phyloP scores from a whole-genome alignment of 2,888 invertebrate genomes.

The Apodemia zela region DNA sequence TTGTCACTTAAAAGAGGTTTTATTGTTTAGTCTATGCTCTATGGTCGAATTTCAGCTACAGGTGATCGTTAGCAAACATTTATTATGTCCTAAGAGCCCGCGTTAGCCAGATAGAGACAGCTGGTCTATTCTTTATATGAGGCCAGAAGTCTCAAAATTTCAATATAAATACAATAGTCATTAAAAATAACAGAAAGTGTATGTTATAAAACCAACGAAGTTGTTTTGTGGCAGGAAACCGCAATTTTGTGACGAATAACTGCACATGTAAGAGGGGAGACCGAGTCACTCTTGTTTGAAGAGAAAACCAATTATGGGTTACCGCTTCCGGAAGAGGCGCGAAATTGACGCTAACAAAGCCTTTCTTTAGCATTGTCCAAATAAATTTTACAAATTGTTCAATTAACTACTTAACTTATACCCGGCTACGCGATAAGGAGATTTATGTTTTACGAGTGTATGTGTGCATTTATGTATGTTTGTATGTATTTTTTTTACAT shows the following conservation, averaged over 20 bases:
- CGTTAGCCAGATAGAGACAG: no score
- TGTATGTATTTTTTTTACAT: no score
- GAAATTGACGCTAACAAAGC: conserved; percentile 36
- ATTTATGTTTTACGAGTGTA: neutral
- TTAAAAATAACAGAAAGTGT: neutral
- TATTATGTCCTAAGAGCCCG: no score
- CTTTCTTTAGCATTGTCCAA: neutral
- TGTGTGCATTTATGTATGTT: no score
- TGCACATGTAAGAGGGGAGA: conserved; percentile 15
- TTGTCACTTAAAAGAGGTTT: no score
- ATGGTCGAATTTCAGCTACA: no score
- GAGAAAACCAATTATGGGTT: conserved; percentile 44
- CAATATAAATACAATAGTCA: neutral
- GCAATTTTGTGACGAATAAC: conserved; percentile 42
- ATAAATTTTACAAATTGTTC: neutral
- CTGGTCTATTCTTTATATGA: neutral
- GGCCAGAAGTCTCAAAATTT: neutral
- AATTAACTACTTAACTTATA: neutral
- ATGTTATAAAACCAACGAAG: conserved; percentile 8
- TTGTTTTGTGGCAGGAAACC: conserved; percentile 41
- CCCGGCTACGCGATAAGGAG: no score
- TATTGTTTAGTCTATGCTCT: no score
- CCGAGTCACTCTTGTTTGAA: conserved; percentile 17
- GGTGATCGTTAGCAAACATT: no score
- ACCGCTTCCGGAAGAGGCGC: conserved; percentile 69